Conservation (phyloP, 1,140 invertebrate genomes). For the Diorhabda elongata region DNA sequence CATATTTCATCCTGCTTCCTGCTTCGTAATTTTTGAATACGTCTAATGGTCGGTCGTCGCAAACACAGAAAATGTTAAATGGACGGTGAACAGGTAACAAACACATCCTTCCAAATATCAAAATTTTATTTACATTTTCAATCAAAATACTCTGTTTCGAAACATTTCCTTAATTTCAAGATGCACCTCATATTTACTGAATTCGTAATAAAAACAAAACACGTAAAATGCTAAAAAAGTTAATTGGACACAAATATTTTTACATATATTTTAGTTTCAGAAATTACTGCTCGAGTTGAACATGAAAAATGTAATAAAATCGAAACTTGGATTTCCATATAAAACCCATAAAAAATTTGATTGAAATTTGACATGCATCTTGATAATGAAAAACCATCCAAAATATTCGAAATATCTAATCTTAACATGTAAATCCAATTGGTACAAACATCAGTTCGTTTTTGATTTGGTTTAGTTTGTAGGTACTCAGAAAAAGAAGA, state of each 20-base stretch:
- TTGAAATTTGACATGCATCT: background rate
- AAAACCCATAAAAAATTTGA: no score
- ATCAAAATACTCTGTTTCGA: background rate
- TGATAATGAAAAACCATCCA: background rate
- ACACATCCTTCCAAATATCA: background rate
- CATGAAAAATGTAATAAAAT: no score
- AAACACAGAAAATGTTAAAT: background rate
- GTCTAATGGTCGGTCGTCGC: no score
- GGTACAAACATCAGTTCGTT: constrained; percentile 2
- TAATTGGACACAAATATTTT: no score
- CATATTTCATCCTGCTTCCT: no score
- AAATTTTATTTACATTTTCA: background rate
- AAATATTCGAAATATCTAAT: background rate
- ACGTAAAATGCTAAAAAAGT: no score
- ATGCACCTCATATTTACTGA: background rate
- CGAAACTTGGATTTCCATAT: no score
- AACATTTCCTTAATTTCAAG: background rate
- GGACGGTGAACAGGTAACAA: background rate
- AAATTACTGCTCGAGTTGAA: no score
- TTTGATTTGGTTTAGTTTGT: background rate
- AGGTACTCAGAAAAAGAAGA: background rate
- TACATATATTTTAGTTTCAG: no score
- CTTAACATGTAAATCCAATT: background rate
- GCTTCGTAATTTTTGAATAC: no score
- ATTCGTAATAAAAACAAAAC: no score